These are phyloP conservation scores for Botrylloides violaceus DNA, from an alignment of 23 tunicate species.

Conservation along the genomic window DNA sequence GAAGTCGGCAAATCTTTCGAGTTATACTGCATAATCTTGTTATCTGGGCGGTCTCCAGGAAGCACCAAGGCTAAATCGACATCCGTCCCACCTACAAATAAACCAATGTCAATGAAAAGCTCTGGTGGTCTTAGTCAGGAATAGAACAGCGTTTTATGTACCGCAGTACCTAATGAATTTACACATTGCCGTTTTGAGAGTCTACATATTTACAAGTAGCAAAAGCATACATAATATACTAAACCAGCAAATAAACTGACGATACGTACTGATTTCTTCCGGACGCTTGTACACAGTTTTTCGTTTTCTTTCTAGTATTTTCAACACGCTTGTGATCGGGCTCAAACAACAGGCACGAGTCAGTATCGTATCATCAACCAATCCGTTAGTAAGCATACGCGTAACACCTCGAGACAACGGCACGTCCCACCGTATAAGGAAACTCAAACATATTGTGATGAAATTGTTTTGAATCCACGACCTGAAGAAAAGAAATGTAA, in stretches of 20 bases:
- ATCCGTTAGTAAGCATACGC: conserved; percentile 11
- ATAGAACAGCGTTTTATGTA: too few species aligned
- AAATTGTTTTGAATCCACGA: conserved; percentile 9
- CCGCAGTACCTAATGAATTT: too few species aligned
- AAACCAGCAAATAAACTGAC: neutral
- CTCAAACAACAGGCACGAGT: conserved; percentile 36
- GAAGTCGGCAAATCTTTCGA: conserved; percentile 21
- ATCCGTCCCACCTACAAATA: conserved; percentile 5
- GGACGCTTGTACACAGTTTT: conserved; percentile 25
- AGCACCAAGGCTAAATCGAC: neutral
- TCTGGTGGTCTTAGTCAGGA: too few species aligned
- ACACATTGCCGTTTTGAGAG: too few species aligned
- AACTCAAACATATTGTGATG: neutral
- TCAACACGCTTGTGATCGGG: conserved; percentile 48
- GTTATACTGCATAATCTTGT: conserved; percentile 49
- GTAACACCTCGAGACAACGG: conserved; percentile 10
- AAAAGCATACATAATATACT: too few species aligned
- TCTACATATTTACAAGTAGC: too few species aligned
- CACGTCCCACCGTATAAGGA: conserved; percentile 22
- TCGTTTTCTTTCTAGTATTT: conserved; percentile 55
- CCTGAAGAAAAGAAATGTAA: neutral
- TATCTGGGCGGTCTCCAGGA: conserved; percentile 73
- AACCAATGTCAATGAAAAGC: too few species aligned
- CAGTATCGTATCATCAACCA: conserved; percentile 50
- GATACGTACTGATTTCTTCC: conserved; percentile 26